These are phyloP conservation scores for Lytechinus pictus DNA, from an alignment of 35 echinoderm and acorn worm species.

Conservation along the genomic window DNA sequence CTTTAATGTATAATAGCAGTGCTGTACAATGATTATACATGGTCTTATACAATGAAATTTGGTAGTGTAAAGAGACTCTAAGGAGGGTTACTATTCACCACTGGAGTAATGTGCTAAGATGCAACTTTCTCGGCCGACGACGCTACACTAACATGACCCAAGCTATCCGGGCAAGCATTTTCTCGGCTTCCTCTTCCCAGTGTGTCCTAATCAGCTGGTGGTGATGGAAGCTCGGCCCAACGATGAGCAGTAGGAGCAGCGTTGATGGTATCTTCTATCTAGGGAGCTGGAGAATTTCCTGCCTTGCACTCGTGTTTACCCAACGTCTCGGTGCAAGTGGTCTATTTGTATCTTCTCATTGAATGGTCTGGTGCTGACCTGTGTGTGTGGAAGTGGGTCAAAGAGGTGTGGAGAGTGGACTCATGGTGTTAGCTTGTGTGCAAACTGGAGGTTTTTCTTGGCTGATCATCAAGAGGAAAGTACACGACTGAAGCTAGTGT, in stretches of 20 bases:
- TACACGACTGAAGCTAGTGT: neutral
- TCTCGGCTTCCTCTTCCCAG: neutral
- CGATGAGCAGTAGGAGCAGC: neutral
- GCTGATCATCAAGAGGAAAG: neutral
- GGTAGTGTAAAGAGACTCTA: no score
- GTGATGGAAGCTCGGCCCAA: conserved; percentile 9
- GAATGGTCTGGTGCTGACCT: neutral
- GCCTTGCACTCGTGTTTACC: neutral
- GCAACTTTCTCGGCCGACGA: neutral
- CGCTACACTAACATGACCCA: conserved; percentile 24
- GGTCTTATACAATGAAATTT: no score
- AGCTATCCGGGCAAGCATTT: conserved; percentile 23
- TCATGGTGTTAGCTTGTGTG: neutral
- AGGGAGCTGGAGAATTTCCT: neutral
- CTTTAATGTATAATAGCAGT: no score
- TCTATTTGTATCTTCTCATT: neutral
- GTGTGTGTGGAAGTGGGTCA: neutral
- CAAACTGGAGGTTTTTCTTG: neutral
- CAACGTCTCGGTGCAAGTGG: neutral
- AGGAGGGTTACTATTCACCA: neutral
- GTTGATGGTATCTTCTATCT: neutral
- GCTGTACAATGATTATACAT: no score
- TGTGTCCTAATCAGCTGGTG: neutral
- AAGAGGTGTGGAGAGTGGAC: neutral
- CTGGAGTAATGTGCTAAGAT: neutral